A percentile compares a stretch with the other conserved stretches of the same genome.
Conservation (phyloP, 2,797 vertebrate species). For the Silurus aristotelis region DNA sequence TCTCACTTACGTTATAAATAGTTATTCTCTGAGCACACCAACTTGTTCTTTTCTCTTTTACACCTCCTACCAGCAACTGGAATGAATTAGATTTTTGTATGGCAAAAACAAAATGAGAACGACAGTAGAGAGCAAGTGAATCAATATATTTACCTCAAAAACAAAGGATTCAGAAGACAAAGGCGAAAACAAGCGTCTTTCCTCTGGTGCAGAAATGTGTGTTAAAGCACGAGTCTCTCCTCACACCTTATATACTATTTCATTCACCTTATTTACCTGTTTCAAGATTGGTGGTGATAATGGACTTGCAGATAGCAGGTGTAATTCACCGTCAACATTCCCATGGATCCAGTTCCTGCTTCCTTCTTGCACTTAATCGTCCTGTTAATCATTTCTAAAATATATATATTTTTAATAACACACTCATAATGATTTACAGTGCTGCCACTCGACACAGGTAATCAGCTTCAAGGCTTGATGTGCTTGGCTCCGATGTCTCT, state of each 20-base stretch:
- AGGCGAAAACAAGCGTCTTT: neutral
- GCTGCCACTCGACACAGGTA: too few species aligned
- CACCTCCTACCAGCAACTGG: neutral
- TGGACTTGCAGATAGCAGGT: neutral
- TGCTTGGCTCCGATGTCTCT: too few species aligned
- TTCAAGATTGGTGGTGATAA: neutral
- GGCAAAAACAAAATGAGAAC: neutral
- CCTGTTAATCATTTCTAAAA: neutral
- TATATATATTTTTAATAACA: too few species aligned
- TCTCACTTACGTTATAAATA: too few species aligned
- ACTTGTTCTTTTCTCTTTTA: too few species aligned
- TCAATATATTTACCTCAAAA: neutral
- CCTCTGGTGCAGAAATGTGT: neutral
- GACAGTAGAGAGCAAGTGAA: neutral
- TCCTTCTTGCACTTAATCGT: neutral
- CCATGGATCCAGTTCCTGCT: neutral
- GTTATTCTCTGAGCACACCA: too few species aligned
- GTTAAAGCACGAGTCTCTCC: neutral
- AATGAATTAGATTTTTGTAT: neutral
- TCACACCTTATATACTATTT: neutral
- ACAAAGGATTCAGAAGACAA: neutral
- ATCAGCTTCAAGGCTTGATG: too few species aligned
- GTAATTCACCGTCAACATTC: neutral
- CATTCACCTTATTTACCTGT: too few species aligned
- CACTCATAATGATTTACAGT: too few species aligned